phyloP scores from a whole-genome alignment of 2,113 vertebrate species.

The Chionomys nivalis region DNA sequence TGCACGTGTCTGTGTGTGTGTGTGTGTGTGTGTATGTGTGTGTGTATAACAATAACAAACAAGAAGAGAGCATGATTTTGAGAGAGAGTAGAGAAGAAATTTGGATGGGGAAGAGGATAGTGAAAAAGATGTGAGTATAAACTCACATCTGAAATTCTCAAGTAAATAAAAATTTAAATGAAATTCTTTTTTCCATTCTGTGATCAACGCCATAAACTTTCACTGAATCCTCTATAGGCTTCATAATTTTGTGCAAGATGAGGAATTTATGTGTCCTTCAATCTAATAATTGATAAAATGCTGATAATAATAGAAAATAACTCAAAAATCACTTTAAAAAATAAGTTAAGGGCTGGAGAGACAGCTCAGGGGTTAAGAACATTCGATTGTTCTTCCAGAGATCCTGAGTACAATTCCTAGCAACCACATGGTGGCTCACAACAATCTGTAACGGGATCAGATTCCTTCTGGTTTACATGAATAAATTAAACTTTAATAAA shows the following conservation, averaged over 20 bases:
- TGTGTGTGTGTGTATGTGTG: background rate
- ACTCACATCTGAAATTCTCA: background rate
- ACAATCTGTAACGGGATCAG: no score
- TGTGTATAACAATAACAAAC: background rate
- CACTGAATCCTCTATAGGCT: background rate
- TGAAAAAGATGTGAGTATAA: background rate
- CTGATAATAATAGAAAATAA: background rate
- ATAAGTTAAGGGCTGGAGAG: background rate
- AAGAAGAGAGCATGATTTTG: background rate
- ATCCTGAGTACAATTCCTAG: no score
- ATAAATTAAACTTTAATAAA: no score
- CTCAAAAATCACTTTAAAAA: background rate
- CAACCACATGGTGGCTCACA: no score
- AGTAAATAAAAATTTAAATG: background rate
- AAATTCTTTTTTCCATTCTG: background rate
- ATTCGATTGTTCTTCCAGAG: no score
- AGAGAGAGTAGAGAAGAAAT: no score
- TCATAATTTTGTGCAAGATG: background rate
- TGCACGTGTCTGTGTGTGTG: rapidly evolving
- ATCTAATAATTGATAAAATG: background rate
- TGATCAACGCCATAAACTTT: background rate
- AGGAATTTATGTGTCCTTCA: background rate
- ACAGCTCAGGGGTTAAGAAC: no score
- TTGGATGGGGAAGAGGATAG: background rate
- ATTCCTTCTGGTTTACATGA: no score